A percentile compares a stretch with the other conserved stretches of the same genome.
These are phyloP conservation scores for Lonchura striata DNA, from an alignment of 2,113 vertebrate species.

Conservation along the genomic window DNA sequence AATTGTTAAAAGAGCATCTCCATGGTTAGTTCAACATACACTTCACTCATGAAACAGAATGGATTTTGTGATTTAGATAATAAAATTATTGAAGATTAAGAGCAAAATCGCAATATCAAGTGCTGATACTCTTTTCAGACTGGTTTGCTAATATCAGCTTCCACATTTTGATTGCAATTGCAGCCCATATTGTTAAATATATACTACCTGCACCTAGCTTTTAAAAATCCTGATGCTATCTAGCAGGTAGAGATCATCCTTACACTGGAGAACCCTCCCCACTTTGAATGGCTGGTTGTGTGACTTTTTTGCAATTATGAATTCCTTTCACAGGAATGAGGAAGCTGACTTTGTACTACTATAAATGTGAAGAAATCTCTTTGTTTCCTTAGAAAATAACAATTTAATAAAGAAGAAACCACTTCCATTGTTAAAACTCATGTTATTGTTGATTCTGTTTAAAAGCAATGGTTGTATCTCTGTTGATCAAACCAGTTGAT, in stretches of 20 bases:
- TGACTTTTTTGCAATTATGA: background rate
- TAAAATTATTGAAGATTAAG: background rate
- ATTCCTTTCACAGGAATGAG: background rate
- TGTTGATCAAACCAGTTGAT: background rate
- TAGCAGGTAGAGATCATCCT: background rate
- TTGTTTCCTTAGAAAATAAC: background rate
- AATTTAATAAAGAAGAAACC: background rate
- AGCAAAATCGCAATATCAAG: background rate
- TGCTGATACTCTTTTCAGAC: background rate
- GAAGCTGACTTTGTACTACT: background rate
- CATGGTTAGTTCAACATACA: background rate
- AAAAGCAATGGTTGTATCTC: background rate
- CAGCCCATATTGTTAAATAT: background rate
- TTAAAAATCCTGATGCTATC: slow-evolving; percentile 8
- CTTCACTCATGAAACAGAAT: background rate
- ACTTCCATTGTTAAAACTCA: background rate
- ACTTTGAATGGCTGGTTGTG: background rate
- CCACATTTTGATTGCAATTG: background rate
- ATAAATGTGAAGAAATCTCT: background rate
- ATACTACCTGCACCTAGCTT: background rate
- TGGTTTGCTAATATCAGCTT: background rate
- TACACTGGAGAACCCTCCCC: background rate
- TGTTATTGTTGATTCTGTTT: background rate
- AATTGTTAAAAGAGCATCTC: background rate
- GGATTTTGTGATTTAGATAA: background rate